A percentile compares a stretch with the other conserved stretches of the same genome.
These are phyloP conservation scores for Nycteola revayana DNA, from an alignment of 2,888 invertebrate genomes.

Conservation along the genomic window DNA sequence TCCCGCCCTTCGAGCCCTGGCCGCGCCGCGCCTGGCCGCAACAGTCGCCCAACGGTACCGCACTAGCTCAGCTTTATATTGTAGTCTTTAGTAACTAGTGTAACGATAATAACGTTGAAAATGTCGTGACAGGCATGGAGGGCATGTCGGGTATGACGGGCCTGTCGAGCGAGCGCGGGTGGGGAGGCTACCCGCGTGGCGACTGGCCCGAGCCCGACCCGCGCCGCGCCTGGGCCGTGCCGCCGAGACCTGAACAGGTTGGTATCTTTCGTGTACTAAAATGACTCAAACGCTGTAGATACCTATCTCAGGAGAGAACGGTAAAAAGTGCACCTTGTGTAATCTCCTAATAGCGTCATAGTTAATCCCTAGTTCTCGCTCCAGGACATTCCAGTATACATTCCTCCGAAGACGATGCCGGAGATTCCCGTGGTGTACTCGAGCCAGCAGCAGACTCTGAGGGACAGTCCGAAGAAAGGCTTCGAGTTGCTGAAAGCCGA, in stretches of 20 bases:
- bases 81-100: not conserved
- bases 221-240: constrained; percentile 67
- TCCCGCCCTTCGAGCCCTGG: constrained; percentile 49
- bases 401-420: constrained; percentile 62
- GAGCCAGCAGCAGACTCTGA: constrained; percentile 54
- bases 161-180: constrained; percentile 18
- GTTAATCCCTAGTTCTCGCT: too few relatives aligned
- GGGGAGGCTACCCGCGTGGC: constrained; percentile 34
- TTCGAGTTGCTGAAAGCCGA: constrained; percentile 40
- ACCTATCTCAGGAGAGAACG: too few relatives aligned
- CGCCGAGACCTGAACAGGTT: constrained; percentile 49
- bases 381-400: constrained; percentile 58
- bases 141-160: constrained; percentile 21
- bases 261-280: too few relatives aligned
- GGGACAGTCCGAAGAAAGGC: constrained; percentile 68
- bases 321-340: too few relatives aligned
- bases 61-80: constrained; percentile 1
- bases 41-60: constrained; percentile 31
- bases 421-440: constrained; percentile 58
- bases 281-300: too few relatives aligned
- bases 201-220: constrained; percentile 54
- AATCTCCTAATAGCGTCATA: too few relatives aligned
- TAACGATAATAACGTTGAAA: too few relatives aligned
- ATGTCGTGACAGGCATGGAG: constrained; percentile 40
- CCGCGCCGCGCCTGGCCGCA: constrained; percentile 46